Evolutionary conservation across 2,888 invertebrate species (phyloP), one percentile per base, ranked within the genome.

Genomic region (Chrysolina haemoptera): DNA sequence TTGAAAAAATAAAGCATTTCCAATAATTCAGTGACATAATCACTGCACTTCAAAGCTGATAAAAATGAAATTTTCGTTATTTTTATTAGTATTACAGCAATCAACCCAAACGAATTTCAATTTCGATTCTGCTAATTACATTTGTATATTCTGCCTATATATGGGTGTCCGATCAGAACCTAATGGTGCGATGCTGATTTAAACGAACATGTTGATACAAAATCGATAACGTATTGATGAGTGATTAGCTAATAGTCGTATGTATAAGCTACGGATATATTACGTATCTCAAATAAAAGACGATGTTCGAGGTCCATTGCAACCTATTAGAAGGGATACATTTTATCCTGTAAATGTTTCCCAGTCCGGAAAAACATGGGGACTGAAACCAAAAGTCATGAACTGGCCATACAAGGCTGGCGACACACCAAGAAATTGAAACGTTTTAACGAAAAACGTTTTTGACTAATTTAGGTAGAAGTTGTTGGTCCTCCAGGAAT

Each of bases 101-200:
- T 40, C 27, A 18, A 43, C 40, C 16, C 12, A 50, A 66, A 50
- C 46, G 35, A 50, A 66, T 66, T 66, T 48, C 50, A 63, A 70
- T 50, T 20, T 50, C 40, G 50, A 66, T 46, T 20, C 62, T 20
- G 46, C 27, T 66, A 62, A 71, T 67, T 66, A 67, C 62, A 22
- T 27, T 62, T 46, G 46, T 55, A 67, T 20, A 71, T 62, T 40
- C 65, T 12, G 41, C n/a, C 46, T 48, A 71, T n/a, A 62, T 68
- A 66, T 48, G 64, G 55, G 48, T 43, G 62, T 62, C 70, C 62
- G 63, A 68, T 70, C 59, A 63, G 72, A 70, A 46, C 40, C n/a
- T 72, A 75, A 75, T 72, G 64, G 67, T 10, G 63, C 62, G 75
- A 70, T 41, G 62, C 48, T 72, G 62, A 75, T 75, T 75, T 72